phyloP scores from a whole-genome alignment of 2,888 invertebrate genomes.

The Labia minor region DNA sequence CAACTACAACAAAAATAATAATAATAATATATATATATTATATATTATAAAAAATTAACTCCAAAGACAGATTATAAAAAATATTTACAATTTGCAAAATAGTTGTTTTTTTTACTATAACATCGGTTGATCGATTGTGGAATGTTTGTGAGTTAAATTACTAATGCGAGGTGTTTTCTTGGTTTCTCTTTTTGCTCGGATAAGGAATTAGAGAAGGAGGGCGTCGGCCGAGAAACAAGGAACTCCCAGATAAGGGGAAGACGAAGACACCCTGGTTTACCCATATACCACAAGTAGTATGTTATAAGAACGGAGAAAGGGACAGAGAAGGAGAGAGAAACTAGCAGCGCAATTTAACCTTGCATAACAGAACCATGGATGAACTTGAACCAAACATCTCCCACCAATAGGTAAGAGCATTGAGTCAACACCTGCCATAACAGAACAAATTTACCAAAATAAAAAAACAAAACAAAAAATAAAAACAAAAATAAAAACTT shows the following conservation, averaged over 20 bases:
- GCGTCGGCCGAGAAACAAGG: slow-evolving; percentile 6
- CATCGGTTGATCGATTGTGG: not conserved
- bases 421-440: too few relatives aligned
- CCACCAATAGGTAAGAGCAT: not conserved
- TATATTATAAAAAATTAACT: too few relatives aligned
- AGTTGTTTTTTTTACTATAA: not conserved
- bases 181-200: not conserved
- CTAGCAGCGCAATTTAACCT: slow-evolving; percentile 4
- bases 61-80: too few relatives aligned
- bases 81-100: too few relatives aligned
- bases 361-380: not conserved
- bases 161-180: slow-evolving; percentile 13
- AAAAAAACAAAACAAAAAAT: too few relatives aligned
- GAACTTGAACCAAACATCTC: not conserved
- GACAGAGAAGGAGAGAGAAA: not conserved
- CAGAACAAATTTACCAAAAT: too few relatives aligned
- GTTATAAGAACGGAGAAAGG: slow-evolving; percentile 7
- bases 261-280: slow-evolving; percentile 13
- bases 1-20: too few relatives aligned
- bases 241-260: not conserved
- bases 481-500: too few relatives aligned
- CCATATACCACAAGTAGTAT: slow-evolving; percentile 13
- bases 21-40: too few relatives aligned
- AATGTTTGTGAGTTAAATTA: slow-evolving; percentile 13
- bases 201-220: slow-evolving; percentile 7